A percentile compares a stretch with the other conserved stretches of the same genome.
Conservation (phyloP, 1,140 invertebrate species). For the Myzus persicae region DNA sequence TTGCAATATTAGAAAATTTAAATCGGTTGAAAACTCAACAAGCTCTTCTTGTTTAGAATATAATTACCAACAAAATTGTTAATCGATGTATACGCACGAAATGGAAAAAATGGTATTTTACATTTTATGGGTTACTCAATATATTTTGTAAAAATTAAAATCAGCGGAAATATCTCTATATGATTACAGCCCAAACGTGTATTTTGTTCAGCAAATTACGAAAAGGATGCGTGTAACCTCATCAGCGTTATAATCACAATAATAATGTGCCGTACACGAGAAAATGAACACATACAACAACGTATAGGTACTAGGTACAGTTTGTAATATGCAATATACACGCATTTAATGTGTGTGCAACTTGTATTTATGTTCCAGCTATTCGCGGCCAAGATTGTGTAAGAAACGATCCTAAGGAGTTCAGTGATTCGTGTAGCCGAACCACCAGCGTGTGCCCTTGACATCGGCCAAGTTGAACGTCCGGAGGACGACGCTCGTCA, state of each 20-base stretch:
- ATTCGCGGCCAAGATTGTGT: conserved; percentile 39
- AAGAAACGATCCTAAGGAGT: conserved; percentile 52
- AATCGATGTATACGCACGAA: no score
- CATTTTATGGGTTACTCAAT: neutral
- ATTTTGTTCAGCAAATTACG: neutral
- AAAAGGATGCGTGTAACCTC: neutral
- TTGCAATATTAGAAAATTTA: neutral
- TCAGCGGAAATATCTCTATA: neutral
- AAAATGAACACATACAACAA: neutral
- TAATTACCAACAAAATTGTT: neutral
- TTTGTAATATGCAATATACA: neutral
- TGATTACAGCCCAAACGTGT: neutral
- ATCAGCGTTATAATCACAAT: neutral
- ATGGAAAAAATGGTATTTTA: neutral
- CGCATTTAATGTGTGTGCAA: neutral
- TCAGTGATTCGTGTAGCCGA: conserved; percentile 53
- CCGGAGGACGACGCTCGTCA: conserved; percentile 55
- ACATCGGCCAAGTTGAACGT: conserved; percentile 56
- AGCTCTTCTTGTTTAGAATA: neutral
- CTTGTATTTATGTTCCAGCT: conserved; percentile 17
- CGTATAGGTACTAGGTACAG: neutral
- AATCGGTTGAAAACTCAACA: neutral
- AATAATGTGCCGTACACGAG: neutral
- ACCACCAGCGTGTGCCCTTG: conserved; percentile 53
- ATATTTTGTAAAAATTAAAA: neutral